phyloP scores from a whole-genome alignment of 2,888 invertebrate species.

The Frankliniella fusca region DNA sequence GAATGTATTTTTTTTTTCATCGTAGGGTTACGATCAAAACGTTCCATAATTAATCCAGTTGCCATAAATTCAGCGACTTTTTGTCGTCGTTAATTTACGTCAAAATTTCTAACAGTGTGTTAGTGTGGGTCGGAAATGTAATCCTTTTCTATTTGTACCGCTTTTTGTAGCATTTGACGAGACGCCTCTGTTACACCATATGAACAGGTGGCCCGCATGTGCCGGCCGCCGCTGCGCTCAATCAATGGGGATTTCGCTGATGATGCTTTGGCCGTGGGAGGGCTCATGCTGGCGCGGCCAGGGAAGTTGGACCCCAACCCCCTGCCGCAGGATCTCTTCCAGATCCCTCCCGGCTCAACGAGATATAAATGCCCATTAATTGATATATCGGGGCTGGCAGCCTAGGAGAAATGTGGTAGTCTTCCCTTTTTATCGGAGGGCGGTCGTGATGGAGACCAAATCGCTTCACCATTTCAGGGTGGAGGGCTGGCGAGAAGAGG shows the following conservation, averaged over 20 bases:
- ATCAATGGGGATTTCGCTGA: neutral
- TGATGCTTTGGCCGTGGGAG: neutral
- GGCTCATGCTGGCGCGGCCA: neutral
- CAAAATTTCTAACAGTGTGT: too few relatives aligned
- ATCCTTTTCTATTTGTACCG: too few relatives aligned
- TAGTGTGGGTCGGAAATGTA: too few relatives aligned
- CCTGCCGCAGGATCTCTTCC: neutral
- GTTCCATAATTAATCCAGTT: too few relatives aligned
- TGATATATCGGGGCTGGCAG: slow-evolving; percentile 2
- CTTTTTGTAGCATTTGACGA: too few relatives aligned
- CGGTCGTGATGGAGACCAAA: slow-evolving; percentile 11
- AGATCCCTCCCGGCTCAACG: neutral
- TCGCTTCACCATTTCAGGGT: neutral
- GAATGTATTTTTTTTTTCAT: too few relatives aligned
- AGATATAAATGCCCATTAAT: slow-evolving; percentile 26
- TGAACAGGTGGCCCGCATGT: too few relatives aligned
- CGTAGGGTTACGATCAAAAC: too few relatives aligned
- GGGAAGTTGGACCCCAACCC: neutral
- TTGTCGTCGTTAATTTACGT: too few relatives aligned
- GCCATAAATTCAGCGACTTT: too few relatives aligned
- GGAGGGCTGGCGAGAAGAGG: neutral
- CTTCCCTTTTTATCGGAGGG: neutral
- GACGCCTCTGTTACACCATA: too few relatives aligned
- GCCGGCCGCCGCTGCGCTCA: neutral
- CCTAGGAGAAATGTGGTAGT: neutral